Percentiles rank a stretch among this genome's conserved stretches.
Evolutionary conservation across 2,113 vertebrate species (phyloP).

Genomic region (Mastomys natalensis): DNA sequence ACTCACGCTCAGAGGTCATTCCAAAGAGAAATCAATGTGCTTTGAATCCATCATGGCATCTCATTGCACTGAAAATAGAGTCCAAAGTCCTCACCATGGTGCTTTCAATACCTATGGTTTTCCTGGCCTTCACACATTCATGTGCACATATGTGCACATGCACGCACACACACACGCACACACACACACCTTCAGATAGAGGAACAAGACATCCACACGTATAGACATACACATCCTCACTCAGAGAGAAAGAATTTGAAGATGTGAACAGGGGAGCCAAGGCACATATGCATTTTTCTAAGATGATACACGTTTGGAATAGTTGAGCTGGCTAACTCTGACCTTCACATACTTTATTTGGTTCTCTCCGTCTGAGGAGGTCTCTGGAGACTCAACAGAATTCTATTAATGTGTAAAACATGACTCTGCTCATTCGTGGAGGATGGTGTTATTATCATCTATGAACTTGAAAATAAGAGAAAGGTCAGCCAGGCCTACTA

Average conservation of each 20-base stretch:
- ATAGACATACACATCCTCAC: neutral
- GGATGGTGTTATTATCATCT: neutral
- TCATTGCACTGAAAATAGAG: neutral
- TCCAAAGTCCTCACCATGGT: neutral
- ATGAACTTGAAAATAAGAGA: neutral
- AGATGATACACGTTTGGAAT: neutral
- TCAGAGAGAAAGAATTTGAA: neutral
- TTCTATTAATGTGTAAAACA: constrained; percentile 5
- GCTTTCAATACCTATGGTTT: neutral
- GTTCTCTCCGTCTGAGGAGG: neutral
- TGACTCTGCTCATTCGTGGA: neutral
- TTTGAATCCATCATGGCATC: neutral
- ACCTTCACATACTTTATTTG: neutral
- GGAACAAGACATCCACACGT: neutral
- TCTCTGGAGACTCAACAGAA: neutral
- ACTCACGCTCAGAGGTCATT: accelerated
- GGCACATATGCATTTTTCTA: neutral
- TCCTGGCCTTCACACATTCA: neutral
- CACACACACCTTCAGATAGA: neutral
- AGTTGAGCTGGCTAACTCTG: neutral
- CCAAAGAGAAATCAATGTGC: neutral
- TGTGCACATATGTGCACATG: neutral
- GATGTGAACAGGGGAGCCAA: accelerated
- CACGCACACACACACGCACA: neutral
- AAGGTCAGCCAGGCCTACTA: neutral